These are phyloP conservation scores for Samia ricini DNA, from an alignment of 1,140 invertebrate species.

Conservation along the genomic window DNA sequence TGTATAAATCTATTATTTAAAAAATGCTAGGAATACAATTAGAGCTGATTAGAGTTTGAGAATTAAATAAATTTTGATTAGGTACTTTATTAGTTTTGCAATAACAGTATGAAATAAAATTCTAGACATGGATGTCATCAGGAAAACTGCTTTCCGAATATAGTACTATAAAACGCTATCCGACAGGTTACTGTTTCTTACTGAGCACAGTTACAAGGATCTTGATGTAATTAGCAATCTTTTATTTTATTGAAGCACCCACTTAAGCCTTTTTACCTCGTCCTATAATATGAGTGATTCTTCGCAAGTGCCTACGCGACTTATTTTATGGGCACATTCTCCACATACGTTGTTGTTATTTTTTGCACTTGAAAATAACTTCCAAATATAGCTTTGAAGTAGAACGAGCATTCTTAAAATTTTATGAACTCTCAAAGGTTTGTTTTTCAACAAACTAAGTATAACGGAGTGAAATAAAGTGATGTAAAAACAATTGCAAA, in stretches of 20 bases:
- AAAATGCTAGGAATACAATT: too few relatives aligned
- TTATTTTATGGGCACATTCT: slow-evolving; percentile 30
- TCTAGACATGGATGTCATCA: too few relatives aligned
- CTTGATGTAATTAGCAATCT: slow-evolving; percentile 40
- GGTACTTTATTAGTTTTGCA: too few relatives aligned
- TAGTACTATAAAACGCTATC: background rate
- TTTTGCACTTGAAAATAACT: background rate
- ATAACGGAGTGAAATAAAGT: background rate
- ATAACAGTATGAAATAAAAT: too few relatives aligned
- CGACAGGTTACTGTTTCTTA: background rate
- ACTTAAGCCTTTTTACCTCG: slow-evolving; percentile 21
- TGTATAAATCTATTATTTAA: background rate
- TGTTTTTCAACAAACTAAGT: background rate
- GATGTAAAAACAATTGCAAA: background rate
- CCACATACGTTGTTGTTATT: background rate
- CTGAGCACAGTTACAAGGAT: background rate
- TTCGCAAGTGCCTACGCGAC: slow-evolving; percentile 18
- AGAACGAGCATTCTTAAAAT: background rate
- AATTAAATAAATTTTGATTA: too few relatives aligned
- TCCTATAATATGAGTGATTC: slow-evolving; percentile 14
- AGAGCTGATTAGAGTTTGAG: too few relatives aligned
- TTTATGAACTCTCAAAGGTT: background rate
- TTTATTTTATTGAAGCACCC: slow-evolving; percentile 57
- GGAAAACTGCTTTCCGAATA: background rate
- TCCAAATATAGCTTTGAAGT: background rate